A percentile compares a stretch with the other conserved stretches of the same genome.
These are phyloP conservation scores for Natrix natrix DNA, from an alignment of 2,797 vertebrate genomes.

Conservation along the genomic window DNA sequence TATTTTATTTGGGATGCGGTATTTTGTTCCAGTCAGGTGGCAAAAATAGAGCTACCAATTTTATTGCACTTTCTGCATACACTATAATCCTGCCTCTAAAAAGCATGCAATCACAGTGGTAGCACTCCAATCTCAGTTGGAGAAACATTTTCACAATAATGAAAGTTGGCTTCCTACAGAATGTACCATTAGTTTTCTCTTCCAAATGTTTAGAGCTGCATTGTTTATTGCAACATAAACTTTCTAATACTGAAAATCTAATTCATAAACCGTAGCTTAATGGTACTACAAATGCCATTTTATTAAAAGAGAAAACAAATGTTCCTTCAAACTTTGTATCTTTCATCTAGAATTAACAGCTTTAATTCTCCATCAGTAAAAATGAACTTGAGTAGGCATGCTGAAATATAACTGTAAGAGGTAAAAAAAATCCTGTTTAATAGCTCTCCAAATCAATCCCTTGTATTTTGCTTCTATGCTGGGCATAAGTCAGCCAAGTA, in stretches of 20 bases:
- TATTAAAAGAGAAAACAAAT: neutral
- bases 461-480: neutral
- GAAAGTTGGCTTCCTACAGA: neutral
- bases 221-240: slow-evolving; percentile 5
- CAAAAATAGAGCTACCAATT: neutral
- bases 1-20: neutral
- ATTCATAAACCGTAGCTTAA: slow-evolving; percentile 12
- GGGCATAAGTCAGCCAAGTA: neutral
- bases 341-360: neutral
- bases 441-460: neutral
- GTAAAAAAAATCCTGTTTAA: neutral
- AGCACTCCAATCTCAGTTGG: neutral
- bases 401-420: neutral
- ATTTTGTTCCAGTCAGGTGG: neutral
- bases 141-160: neutral
- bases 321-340: neutral
- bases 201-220: neutral
- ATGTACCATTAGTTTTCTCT: neutral
- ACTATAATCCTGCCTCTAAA: neutral
- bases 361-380: neutral
- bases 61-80: neutral
- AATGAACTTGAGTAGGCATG: neutral
- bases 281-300: neutral
- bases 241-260: neutral
- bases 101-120: neutral